These are phyloP conservation scores for Drosophila robusta DNA, from an alignment of 2,888 invertebrate genomes.

Conservation along the genomic window DNA sequence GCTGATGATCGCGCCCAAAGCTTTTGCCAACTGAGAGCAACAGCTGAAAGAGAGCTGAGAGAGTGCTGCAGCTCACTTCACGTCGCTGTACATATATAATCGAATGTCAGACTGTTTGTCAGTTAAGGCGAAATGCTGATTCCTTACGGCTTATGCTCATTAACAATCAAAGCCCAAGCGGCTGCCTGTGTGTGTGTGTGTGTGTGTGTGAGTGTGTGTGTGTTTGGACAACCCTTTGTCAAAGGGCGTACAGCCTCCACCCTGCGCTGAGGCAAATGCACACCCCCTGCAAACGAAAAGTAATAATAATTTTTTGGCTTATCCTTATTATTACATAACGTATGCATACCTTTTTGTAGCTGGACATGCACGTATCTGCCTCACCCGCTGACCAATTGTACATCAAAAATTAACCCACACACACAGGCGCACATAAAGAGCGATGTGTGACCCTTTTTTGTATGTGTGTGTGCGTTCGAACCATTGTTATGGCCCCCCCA, in stretches of 20 bases:
- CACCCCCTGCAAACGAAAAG: conserved; percentile 56
- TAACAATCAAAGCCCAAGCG: conserved; percentile 44
- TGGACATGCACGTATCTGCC: conserved; percentile 8
- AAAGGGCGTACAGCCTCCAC: conserved; percentile 2
- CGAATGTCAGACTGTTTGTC: conserved; percentile 7
- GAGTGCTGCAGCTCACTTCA: neutral
- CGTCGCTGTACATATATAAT: neutral
- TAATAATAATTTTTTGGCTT: conserved; percentile 83
- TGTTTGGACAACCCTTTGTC: conserved; percentile 53
- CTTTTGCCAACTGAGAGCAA: neutral
- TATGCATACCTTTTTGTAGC: conserved; percentile 78
- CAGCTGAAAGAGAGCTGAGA: neutral
- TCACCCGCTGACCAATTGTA: conserved; percentile 65
- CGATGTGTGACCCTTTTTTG: conserved; percentile 73
- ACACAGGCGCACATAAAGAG: conserved; percentile 42
- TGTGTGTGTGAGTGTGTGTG: neutral
- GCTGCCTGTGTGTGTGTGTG: neutral
- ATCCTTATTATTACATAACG: conserved; percentile 83
- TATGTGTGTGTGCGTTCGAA: conserved; percentile 12
- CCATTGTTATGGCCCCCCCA: conserved; percentile 39
- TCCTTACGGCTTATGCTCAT: conserved; percentile 38
- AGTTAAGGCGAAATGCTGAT: conserved; percentile 15
- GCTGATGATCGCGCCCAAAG: conserved; percentile 3
- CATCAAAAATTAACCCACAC: conserved; percentile 82
- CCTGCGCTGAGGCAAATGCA: neutral